These are phyloP conservation scores for Antrozous pallidus DNA, from an alignment of 2,797 vertebrate species.

Conservation along the genomic window DNA sequence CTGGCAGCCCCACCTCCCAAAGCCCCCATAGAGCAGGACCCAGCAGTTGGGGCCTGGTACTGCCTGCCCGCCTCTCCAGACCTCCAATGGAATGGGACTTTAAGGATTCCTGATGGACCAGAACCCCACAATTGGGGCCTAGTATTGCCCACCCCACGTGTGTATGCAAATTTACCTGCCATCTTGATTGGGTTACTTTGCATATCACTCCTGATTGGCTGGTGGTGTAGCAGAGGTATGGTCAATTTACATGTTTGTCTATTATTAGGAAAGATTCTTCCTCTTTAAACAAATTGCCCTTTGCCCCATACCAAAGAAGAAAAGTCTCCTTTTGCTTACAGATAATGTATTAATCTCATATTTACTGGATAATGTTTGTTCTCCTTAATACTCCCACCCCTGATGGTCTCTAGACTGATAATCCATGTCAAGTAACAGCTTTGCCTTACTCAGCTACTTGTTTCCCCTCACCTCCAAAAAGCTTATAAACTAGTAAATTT, in stretches of 20 bases:
- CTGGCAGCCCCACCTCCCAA: no score
- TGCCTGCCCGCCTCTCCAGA: no score
- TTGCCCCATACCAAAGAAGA: not conserved
- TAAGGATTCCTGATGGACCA: no score
- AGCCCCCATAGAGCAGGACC: no score
- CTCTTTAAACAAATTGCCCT: not conserved
- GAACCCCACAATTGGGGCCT: no score
- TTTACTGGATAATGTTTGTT: not conserved
- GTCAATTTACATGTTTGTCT: not conserved
- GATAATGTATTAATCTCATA: not conserved
- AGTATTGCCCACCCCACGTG: no score
- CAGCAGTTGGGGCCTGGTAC: no score
- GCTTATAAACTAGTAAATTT: not conserved
- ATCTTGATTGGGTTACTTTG: no score
- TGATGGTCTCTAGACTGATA: not conserved
- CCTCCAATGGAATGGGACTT: no score
- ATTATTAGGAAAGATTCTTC: not conserved
- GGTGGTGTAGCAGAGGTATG: no score
- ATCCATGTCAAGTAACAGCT: not conserved
- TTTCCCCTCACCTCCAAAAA: accelerated
- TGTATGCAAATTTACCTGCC: no score
- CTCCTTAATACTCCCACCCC: not conserved
- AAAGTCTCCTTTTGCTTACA: not conserved
- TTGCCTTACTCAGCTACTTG: not conserved
- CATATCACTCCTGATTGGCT: no score